phyloP scores from a whole-genome alignment of 2,797 vertebrate species.

The Aeoliscus strigatus region DNA sequence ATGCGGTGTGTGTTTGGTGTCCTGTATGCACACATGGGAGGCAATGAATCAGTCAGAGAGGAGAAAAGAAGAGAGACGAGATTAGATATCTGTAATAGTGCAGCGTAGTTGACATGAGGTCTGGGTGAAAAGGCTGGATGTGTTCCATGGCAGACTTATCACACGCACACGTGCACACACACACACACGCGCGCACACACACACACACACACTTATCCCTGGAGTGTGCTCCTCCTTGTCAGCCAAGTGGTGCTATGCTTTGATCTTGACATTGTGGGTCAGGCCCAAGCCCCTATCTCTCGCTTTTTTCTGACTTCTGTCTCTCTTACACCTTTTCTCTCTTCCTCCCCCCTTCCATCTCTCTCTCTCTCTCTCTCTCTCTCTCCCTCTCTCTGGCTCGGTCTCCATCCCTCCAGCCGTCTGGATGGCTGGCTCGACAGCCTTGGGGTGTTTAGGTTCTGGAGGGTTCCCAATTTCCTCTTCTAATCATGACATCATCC shows the following conservation, averaged over 20 bases:
- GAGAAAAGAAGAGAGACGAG: conserved; percentile 31
- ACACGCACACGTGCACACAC: conserved; percentile 42
- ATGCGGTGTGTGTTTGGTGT: conserved; percentile 23
- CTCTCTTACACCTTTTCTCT: conserved; percentile 4
- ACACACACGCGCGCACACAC: conserved; percentile 24
- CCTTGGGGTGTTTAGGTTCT: conserved; percentile 79
- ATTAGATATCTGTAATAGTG: conserved; percentile 51
- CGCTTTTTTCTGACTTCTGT: conserved; percentile 3
- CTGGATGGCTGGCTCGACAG: conserved; percentile 57
- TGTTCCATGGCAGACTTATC: conserved; percentile 42
- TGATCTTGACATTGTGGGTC: conserved; percentile 71
- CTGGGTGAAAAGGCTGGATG: conserved; percentile 49
- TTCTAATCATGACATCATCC: conserved; percentile 86
- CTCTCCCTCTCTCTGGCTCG: conserved; percentile 12
- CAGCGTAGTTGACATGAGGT: conserved; percentile 51
- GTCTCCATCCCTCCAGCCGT: conserved; percentile 53
- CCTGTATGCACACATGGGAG: conserved; percentile 21
- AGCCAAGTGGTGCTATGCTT: conserved; percentile 72
- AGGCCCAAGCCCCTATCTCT: conserved; percentile 40
- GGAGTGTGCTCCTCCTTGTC: conserved; percentile 65
- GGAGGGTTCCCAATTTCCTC: conserved; percentile 81
- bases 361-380: conserved; percentile 8
- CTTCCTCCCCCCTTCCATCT: conserved; percentile 12
- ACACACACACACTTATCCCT: conserved; percentile 58
- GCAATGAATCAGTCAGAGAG: conserved; percentile 37